These are phyloP conservation scores for Drosophila pseudotalamancana DNA, from an alignment of 2,888 invertebrate genomes.

Conservation along the genomic window DNA sequence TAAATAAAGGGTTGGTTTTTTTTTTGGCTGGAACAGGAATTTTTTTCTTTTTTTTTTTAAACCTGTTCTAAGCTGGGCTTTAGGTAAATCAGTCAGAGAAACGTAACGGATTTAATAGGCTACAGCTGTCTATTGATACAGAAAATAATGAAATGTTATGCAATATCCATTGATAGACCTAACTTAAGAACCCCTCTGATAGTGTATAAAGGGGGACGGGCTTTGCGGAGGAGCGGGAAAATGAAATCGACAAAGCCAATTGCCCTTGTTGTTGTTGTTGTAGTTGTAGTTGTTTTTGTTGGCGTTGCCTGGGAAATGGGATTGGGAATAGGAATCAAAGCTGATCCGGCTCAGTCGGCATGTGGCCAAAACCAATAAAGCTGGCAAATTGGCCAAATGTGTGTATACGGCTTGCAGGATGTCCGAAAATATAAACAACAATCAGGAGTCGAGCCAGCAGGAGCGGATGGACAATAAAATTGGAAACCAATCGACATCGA, in stretches of 20 bases:
- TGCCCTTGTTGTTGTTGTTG: constrained; percentile 36
- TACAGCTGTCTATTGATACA: too few relatives aligned
- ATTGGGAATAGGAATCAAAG: constrained; percentile 61
- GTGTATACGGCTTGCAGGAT: constrained; percentile 57
- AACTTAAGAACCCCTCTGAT: background rate
- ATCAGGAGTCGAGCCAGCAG: constrained; percentile 31
- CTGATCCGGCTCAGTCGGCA: constrained; percentile 60
- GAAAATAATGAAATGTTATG: too few relatives aligned
- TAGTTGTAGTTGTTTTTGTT: constrained; percentile 26
- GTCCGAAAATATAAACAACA: constrained; percentile 60
- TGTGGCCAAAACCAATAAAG: constrained; percentile 69
- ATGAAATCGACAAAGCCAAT: constrained; percentile 53
- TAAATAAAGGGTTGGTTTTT: too few relatives aligned
- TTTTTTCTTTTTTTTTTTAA: too few relatives aligned
- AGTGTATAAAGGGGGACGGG: background rate
- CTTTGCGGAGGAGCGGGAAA: background rate
- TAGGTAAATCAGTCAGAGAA: too few relatives aligned
- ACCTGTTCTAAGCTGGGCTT: too few relatives aligned
- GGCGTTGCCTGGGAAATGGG: constrained; percentile 46
- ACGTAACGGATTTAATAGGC: too few relatives aligned
- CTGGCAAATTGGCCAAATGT: constrained; percentile 70
- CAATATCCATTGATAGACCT: background rate
- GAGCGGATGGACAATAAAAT: constrained; percentile 31
- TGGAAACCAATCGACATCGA: constrained; percentile 26
- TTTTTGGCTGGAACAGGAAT: too few relatives aligned